These are phyloP conservation scores for Lacerta bilineata DNA, from an alignment of 2,797 vertebrate species.

Conservation along the genomic window DNA sequence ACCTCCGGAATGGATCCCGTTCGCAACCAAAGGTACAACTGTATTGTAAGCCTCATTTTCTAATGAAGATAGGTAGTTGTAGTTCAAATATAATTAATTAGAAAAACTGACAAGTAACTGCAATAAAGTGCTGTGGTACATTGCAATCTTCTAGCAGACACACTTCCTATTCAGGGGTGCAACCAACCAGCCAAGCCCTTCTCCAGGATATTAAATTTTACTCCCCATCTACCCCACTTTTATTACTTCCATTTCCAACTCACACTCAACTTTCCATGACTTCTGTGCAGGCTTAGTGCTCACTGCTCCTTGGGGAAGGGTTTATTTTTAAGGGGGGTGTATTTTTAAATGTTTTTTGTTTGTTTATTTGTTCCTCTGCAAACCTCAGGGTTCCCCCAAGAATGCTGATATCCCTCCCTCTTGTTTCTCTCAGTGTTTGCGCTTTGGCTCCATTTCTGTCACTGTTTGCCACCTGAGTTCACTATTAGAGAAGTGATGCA, in stretches of 20 bases:
- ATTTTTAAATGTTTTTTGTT: no score
- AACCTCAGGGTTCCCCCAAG: not conserved
- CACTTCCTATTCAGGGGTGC: not conserved
- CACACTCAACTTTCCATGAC: not conserved
- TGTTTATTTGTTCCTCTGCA: not conserved
- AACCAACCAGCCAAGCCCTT: not conserved
- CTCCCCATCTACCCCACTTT: not conserved
- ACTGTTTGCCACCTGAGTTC: not conserved
- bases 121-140: not conserved
- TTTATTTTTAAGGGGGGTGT: not conserved
- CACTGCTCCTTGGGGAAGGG: not conserved
- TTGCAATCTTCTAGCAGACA: not conserved
- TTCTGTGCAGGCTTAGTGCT: not conserved
- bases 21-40: no score
- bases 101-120: not conserved
- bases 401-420: not conserved
- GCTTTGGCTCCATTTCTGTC: not conserved
- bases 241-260: not conserved
- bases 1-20: no score
- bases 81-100: not conserved
- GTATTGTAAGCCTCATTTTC: not conserved
- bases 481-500: not conserved
- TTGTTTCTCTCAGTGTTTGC: not conserved
- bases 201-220: not conserved
- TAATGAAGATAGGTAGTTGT: not conserved